These are phyloP conservation scores for Drosophila longiperda DNA, from an alignment of 2,888 invertebrate species.

Conservation along the genomic window DNA sequence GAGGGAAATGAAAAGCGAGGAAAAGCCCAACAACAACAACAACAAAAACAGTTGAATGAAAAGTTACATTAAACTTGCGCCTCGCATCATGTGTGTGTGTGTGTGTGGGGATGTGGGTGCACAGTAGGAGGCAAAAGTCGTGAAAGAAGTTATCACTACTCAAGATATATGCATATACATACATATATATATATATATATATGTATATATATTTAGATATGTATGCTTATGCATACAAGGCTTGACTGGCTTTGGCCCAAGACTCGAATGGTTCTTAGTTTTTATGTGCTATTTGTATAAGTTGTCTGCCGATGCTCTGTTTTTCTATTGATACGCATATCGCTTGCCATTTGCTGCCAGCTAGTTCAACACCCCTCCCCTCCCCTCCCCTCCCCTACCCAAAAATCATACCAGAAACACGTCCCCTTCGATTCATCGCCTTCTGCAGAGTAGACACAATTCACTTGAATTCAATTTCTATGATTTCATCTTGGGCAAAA, in stretches of 20 bases:
- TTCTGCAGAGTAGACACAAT: slow-evolving; percentile 51
- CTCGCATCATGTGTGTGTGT: slow-evolving; percentile 5
- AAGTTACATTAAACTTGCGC: slow-evolving; percentile 68
- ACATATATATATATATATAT: slow-evolving; percentile 28
- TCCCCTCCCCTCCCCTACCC: not conserved
- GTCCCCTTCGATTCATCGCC: not conserved
- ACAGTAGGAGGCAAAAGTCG: slow-evolving; percentile 74
- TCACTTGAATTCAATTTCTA: slow-evolving; percentile 77
- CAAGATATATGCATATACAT: slow-evolving; percentile 52
- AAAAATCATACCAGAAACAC: not conserved
- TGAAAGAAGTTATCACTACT: slow-evolving; percentile 76
- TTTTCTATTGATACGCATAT: slow-evolving; percentile 78
- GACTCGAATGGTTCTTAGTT: slow-evolving; percentile 42
- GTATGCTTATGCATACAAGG: slow-evolving; percentile 16
- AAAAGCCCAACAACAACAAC: slow-evolving; percentile 53
- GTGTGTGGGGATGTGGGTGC: slow-evolving; percentile 50
- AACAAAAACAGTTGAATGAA: slow-evolving; percentile 47
- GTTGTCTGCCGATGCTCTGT: slow-evolving; percentile 65
- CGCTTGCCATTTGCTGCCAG: slow-evolving; percentile 66
- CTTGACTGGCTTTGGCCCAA: slow-evolving; percentile 33
- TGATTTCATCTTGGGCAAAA: slow-evolving; percentile 73
- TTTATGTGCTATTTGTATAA: slow-evolving; percentile 73
- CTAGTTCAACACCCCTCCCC: slow-evolving; percentile 1
- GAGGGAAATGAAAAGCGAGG: slow-evolving; percentile 37
- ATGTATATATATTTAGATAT: slow-evolving; percentile 10